A percentile compares a stretch with the other conserved stretches of the same genome.
Evolutionary conservation across 2,113 vertebrate genomes (phyloP).

Genomic region (Corapipo altera): DNA sequence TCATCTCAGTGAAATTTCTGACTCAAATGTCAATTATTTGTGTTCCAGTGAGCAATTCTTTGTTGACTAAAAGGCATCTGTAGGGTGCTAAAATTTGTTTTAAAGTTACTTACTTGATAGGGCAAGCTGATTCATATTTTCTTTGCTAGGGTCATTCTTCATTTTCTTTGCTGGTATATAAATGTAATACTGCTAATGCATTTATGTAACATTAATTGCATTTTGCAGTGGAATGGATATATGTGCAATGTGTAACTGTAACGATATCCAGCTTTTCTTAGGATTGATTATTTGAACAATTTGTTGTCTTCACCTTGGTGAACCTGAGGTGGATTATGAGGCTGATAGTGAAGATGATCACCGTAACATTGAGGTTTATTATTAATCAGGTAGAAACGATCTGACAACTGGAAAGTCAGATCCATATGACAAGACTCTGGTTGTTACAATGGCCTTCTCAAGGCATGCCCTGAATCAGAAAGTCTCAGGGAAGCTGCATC

Average conservation of each 20-base stretch:
- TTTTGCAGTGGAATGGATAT: not conserved
- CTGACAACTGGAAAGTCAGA: not conserved
- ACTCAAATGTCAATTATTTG: slow-evolving; percentile 34
- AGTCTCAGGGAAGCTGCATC: not conserved
- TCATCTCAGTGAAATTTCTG: not conserved
- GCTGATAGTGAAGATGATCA: not conserved
- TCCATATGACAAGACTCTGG: not conserved
- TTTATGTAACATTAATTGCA: not conserved
- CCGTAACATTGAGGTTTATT: not conserved
- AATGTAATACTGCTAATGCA: not conserved
- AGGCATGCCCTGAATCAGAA: not conserved
- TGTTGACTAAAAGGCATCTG: slow-evolving; percentile 23
- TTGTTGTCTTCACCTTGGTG: not conserved
- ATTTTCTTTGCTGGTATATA: not conserved
- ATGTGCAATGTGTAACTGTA: not conserved
- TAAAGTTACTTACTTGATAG: slow-evolving; percentile 12
- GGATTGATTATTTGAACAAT: not conserved
- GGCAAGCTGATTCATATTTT: not conserved
- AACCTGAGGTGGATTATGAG: not conserved
- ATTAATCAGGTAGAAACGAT: not conserved
- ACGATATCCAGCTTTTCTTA: not conserved
- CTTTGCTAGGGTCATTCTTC: not conserved
- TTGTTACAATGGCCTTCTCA: not conserved
- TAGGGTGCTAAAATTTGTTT: slow-evolving; percentile 12
- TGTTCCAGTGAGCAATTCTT: slow-evolving; percentile 37